These are phyloP conservation scores for Lamellibrachia satsuma DNA, from an alignment of 2,888 invertebrate genomes.

Conservation along the genomic window DNA sequence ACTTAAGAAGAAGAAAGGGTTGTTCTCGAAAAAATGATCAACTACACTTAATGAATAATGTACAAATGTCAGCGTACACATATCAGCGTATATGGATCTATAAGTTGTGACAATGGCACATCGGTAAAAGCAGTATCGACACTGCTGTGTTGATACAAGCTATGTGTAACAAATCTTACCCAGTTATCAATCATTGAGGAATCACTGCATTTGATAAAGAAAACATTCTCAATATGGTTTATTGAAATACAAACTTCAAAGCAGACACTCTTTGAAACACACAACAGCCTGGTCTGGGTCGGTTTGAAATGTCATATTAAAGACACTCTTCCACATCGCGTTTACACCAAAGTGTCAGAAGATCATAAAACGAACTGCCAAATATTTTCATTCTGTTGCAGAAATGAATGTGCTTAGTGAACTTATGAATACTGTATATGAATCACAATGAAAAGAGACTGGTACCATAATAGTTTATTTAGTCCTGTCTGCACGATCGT, in stretches of 20 bases:
- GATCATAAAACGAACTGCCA: neutral
- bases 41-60: neutral
- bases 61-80: neutral
- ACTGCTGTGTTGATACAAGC: neutral
- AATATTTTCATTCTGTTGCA: neutral
- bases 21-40: slow-evolving; percentile 24
- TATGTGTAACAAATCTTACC: neutral
- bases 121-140: neutral
- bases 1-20: slow-evolving; percentile 35
- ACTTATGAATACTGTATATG: neutral
- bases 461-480: neutral
- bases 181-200: neutral
- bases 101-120: neutral
- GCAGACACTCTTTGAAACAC: neutral
- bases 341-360: neutral
- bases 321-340: neutral
- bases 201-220: neutral
- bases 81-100: neutral
- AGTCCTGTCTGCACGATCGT: neutral
- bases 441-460: neutral
- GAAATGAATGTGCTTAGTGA: neutral
- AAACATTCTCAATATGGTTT: neutral
- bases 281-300: neutral
- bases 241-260: neutral
- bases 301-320: neutral